Evolutionary conservation across 1,140 invertebrate species (phyloP), one percentile per base, ranked within the genome.

Genomic region (Trichonephila clavipes): DNA sequence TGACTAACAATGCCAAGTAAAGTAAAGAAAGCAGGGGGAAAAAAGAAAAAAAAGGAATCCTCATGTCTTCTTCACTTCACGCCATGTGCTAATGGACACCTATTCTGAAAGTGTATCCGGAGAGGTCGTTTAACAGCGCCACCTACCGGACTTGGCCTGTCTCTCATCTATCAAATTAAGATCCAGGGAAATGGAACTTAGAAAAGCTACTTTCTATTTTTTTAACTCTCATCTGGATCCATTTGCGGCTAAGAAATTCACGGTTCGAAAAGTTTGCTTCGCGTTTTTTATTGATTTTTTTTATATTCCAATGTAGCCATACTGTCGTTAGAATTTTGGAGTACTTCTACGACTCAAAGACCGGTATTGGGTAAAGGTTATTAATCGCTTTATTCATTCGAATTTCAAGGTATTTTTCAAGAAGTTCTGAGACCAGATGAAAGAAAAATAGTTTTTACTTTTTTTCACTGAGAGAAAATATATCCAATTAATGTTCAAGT

Each of bases 161-260:
- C 85, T 64, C 85, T 87, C 85, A 87, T 87, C 85, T 64, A 87
- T 87, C 85, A 87, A 87, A 87, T 87, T 87, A 87, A 87, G 85
- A 87, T 62, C 58, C 10, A n/a, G 18, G 85, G 85, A 87, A 87
- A 64, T 87, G 85, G 85, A 64, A 87, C 85, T 87, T 87, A 58
- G 85, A 87, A 87, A 21, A 87, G 34, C 85, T 87, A 10, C 62
- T 87, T 40, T 87, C n/a, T 58, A 1, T 10, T 44, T n/a, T n/a
- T 83, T 44, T 51, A 19, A n/a, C 21, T 83, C 81, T 83, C 82
- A 83, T 83, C 44, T 59, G 28, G 85, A 61, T 87, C 58, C 85
- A 87, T 62, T 64, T 62, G 61, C n/a, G 61, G 61, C 59, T 64
- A 61, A 62, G 61, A 87, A 87, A 87, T 61, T 64, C 85, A 87